Percentiles rank a stretch among this genome's conserved stretches.
phyloP scores from a whole-genome alignment of 1,140 invertebrate species.

The Acromyrmex charruanus region DNA sequence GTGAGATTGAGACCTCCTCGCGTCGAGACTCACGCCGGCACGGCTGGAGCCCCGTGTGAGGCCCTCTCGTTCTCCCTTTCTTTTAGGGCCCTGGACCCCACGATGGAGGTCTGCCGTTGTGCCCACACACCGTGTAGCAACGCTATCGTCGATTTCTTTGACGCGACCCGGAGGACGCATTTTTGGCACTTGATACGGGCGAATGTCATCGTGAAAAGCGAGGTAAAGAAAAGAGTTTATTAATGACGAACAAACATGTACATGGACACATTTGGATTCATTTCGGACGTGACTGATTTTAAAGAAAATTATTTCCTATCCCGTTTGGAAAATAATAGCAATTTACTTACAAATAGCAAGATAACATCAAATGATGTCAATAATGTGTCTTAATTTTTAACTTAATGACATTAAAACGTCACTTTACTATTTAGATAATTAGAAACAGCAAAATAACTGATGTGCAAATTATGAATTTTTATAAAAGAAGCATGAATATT shows the following conservation, averaged over 20 bases:
- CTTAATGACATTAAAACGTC: too few relatives aligned
- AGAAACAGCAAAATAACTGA: too few relatives aligned
- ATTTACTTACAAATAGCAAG: background rate
- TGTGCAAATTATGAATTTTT: background rate
- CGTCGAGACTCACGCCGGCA: constrained; percentile 80
- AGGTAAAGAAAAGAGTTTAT: background rate
- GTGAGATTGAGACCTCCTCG: constrained; percentile 82
- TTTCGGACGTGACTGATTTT: background rate
- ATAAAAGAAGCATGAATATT: background rate
- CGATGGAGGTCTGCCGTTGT: constrained; percentile 70
- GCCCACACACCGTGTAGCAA: constrained; percentile 74
- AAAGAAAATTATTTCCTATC: background rate
- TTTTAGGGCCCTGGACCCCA: constrained; percentile 72
- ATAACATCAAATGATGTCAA: too few relatives aligned
- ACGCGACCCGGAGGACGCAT: constrained; percentile 56
- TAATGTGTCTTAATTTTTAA: too few relatives aligned
- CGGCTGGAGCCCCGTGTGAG: constrained; percentile 77
- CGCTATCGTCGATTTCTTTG: constrained; percentile 70
- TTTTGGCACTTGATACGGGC: constrained; percentile 60
- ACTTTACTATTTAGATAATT: too few relatives aligned
- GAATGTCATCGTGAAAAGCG: constrained; percentile 51
- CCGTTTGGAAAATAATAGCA: background rate
- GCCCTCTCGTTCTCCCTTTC: constrained; percentile 76
- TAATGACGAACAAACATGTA: background rate
- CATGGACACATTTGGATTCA: background rate